Evolutionary conservation across 2,113 vertebrate genomes (phyloP).

Genomic region (Phoenicopterus ruber): DNA sequence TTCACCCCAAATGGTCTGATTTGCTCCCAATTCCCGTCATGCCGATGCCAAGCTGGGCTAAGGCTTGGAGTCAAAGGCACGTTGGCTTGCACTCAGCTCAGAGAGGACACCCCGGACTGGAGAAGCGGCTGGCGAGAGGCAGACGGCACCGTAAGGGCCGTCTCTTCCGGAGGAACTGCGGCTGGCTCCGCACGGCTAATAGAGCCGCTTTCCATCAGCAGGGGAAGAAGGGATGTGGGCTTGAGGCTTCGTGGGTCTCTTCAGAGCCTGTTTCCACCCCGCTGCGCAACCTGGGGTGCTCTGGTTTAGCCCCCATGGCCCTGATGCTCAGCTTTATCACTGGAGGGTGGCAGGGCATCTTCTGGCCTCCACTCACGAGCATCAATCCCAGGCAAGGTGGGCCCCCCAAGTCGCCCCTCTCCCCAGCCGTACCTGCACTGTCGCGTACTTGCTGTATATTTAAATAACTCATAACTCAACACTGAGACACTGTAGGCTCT

Average conservation of each 20-base stretch:
- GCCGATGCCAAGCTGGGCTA: not conserved
- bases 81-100: not conserved
- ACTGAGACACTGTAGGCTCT: not conserved
- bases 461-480: not conserved
- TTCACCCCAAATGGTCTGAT: not conserved
- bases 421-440: not conserved
- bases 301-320: not conserved
- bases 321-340: not conserved
- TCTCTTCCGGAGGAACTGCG: not conserved
- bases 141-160: not conserved
- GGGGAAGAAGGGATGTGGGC: not conserved
- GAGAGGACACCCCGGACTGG: not conserved
- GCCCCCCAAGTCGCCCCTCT: not conserved
- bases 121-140: not conserved
- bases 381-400: not conserved
- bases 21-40: not conserved
- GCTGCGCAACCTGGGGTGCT: not conserved
- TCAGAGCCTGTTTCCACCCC: not conserved
- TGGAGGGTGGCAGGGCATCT: not conserved
- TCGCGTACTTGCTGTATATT: no score
- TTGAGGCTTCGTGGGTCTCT: not conserved
- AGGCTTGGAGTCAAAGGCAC: not conserved
- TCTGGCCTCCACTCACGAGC: not conserved
- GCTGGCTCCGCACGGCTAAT: not conserved
- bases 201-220: not conserved